A percentile compares a stretch with the other conserved stretches of the same genome.
Evolutionary conservation across 2,888 invertebrate species (phyloP).

Genomic region (Tinea trinotella): DNA sequence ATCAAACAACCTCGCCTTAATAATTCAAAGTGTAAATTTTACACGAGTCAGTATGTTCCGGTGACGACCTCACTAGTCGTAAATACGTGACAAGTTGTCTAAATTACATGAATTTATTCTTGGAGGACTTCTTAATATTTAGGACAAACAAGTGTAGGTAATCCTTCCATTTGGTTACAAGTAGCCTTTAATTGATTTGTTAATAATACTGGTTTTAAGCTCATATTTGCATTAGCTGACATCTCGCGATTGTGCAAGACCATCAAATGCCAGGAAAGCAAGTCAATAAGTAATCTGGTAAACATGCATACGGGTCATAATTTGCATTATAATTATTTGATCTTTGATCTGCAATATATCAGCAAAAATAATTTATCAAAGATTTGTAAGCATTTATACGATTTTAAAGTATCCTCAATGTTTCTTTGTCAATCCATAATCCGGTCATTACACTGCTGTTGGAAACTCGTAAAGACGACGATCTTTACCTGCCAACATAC

Average conservation of each 20-base stretch:
- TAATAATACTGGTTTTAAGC: neutral
- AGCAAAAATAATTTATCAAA: too few species aligned
- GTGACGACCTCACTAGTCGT: constrained; percentile 31
- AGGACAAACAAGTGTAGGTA: constrained; percentile 25
- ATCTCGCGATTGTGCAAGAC: neutral
- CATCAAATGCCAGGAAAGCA: neutral
- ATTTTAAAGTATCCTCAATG: too few species aligned
- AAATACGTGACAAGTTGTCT: constrained; percentile 45
- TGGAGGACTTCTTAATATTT: constrained; percentile 40
- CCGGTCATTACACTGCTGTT: too few species aligned
- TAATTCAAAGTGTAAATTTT: too few species aligned
- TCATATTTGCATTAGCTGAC: neutral
- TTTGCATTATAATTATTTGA: neutral
- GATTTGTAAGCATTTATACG: too few species aligned
- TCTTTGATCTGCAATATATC: too few species aligned
- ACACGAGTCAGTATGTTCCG: constrained; percentile 34
- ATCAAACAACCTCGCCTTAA: too few species aligned
- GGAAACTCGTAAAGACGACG: too few species aligned
- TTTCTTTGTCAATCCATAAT: too few species aligned
- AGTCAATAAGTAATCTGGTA: neutral
- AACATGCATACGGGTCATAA: neutral
- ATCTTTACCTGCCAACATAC: too few species aligned
- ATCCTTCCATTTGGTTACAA: neutral
- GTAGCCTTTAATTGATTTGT: constrained; percentile 1
- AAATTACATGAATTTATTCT: constrained; percentile 46